Percentiles rank a stretch among this genome's conserved stretches.
phyloP scores from a whole-genome alignment of 2,888 invertebrate species.

The Spilarctia lutea region DNA sequence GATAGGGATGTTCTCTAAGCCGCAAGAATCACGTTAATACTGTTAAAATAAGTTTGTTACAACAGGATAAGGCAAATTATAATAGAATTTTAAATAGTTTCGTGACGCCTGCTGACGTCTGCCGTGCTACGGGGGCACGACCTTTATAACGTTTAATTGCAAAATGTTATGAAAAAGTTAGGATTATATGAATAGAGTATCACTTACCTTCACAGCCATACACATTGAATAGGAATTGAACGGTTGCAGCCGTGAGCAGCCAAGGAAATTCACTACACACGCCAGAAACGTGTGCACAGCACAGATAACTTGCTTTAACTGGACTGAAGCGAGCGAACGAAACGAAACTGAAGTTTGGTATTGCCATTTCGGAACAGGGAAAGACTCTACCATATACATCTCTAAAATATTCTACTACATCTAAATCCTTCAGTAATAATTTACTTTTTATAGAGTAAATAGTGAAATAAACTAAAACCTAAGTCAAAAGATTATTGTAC shows the following conservation, averaged over 20 bases:
- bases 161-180: slow-evolving; percentile 27
- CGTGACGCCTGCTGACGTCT: slow-evolving; percentile 75
- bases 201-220: slow-evolving; percentile 94
- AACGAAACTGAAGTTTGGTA: slow-evolving; percentile 24
- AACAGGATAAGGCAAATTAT: slow-evolving; percentile 57
- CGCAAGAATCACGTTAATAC: slow-evolving; percentile 14
- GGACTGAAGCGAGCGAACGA: slow-evolving; percentile 34
- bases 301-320: slow-evolving; percentile 77
- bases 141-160: slow-evolving; percentile 58
- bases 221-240: slow-evolving; percentile 90
- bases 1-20: not conserved
- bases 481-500: no score
- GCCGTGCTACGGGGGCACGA: slow-evolving; percentile 69
- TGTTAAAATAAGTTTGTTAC: slow-evolving; percentile 29
- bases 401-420: slow-evolving; percentile 6
- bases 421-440: not conserved
- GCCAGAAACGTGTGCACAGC: slow-evolving; percentile 82
- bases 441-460: not conserved
- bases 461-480: no score
- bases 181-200: slow-evolving; percentile 37
- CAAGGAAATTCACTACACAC: slow-evolving; percentile 82
- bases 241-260: slow-evolving; percentile 88
- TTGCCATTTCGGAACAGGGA: slow-evolving; percentile 52
- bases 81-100: slow-evolving; percentile 62
- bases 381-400: slow-evolving; percentile 18